Conservation (phyloP, 2,888 invertebrate genomes). For the Nemapogon koenigi region DNA sequence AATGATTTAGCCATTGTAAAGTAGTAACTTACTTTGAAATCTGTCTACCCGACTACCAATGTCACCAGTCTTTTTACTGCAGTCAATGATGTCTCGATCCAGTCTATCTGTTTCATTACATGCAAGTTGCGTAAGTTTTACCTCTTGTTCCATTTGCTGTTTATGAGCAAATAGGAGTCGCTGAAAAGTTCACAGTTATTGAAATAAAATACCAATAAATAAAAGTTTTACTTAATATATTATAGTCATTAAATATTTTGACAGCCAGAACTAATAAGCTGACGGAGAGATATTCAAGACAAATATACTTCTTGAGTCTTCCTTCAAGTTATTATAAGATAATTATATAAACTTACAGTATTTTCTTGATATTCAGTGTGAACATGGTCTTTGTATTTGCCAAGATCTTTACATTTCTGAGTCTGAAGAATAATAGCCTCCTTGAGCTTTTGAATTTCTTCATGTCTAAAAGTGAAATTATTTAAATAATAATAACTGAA, state of each 20-base stretch:
- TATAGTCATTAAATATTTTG: background rate
- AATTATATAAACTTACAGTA: conserved; percentile 40
- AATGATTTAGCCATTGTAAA: no score
- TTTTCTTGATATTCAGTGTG: conserved; percentile 56
- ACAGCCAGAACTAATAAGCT: background rate
- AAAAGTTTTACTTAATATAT: background rate
- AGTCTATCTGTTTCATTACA: conserved; percentile 49
- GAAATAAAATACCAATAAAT: conserved; percentile 6
- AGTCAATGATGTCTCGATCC: conserved; percentile 45
- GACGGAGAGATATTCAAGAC: no score
- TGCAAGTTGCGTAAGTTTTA: conserved; percentile 61
- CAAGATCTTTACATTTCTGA: conserved; percentile 45
- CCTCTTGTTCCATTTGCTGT: conserved; percentile 72
- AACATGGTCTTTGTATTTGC: conserved; percentile 47
- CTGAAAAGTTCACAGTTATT: conserved; percentile 31
- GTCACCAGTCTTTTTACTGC: conserved; percentile 51
- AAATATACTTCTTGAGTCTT: no score
- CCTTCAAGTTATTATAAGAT: no score
- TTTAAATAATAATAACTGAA: background rate
- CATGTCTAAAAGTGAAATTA: conserved; percentile 33
- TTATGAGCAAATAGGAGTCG: conserved; percentile 72
- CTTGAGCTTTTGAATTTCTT: conserved; percentile 47
- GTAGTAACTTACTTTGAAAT: conserved; percentile 38
- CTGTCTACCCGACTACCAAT: conserved; percentile 41
- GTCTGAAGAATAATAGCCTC: conserved; percentile 39